Conservation (phyloP, 2,888 invertebrate species). For the Caenorhabditis sp. region DNA sequence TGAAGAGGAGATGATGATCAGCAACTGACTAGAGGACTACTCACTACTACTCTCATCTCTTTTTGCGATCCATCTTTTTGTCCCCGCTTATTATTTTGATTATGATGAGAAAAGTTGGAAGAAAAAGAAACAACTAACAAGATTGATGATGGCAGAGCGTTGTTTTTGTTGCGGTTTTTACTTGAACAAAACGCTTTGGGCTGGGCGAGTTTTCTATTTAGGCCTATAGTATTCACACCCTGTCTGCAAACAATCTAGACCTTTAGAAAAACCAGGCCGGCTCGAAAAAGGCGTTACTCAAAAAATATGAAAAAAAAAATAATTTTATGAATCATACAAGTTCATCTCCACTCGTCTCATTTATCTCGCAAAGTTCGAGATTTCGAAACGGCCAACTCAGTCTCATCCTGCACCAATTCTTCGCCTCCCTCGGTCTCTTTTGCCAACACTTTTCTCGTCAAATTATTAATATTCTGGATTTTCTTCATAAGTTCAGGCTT, state of each 20-base stretch:
- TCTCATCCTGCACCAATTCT: conserved; percentile 21
- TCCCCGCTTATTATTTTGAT: not conserved
- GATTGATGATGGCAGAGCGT: not conserved
- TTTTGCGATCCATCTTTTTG: not conserved
- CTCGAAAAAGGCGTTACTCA: no score
- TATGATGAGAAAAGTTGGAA: not conserved
- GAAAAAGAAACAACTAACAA: not conserved
- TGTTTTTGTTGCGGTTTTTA: not conserved
- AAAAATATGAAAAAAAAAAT: no score
- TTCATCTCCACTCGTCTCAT: no score
- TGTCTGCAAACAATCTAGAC: no score
- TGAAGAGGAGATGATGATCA: not conserved
- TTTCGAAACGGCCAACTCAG: conserved; percentile 30
- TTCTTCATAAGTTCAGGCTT: conserved; percentile 26
- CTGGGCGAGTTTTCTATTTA: no score
- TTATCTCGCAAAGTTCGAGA: conserved; percentile 1
- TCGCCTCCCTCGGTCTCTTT: not conserved
- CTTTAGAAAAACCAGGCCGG: no score
- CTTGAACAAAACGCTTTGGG: no score
- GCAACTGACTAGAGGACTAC: not conserved
- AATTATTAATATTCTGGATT: conserved; percentile 28
- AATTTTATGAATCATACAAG: no score
- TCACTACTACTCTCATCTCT: not conserved
- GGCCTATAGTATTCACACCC: no score
- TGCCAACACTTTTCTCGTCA: conserved; percentile 25